phyloP scores from a whole-genome alignment of 1,140 invertebrate genomes.

The Helicoverpa armigera region DNA sequence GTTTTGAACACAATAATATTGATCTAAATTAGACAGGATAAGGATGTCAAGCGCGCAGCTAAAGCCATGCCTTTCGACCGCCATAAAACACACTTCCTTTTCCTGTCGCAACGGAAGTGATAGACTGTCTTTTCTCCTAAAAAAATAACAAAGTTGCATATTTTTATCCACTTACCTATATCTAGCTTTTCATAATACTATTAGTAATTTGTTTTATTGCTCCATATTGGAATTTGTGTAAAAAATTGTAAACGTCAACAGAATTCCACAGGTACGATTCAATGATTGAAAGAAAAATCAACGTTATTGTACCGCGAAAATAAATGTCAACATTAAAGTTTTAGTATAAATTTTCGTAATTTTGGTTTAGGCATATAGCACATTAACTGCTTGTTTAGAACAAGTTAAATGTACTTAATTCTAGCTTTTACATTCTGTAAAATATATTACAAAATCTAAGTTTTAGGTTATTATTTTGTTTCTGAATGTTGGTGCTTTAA shows the following conservation, averaged over 20 bases:
- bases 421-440: too few species aligned
- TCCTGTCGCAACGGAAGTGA: slow-evolving; percentile 81
- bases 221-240: slow-evolving; percentile 50
- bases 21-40: slow-evolving; percentile 74
- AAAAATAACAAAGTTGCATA: slow-evolving; percentile 40
- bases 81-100: slow-evolving; percentile 79
- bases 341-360: background rate
- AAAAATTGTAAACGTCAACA: slow-evolving; percentile 72
- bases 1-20: slow-evolving; percentile 50
- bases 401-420: too few species aligned
- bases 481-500: slow-evolving; percentile 9
- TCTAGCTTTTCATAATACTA: slow-evolving; percentile 5
- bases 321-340: slow-evolving; percentile 62
- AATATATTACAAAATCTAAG: background rate
- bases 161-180: slow-evolving; percentile 44
- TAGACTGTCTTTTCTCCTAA: slow-evolving; percentile 43
- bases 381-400: too few species aligned
- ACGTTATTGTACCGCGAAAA: slow-evolving; percentile 72
- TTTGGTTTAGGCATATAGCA: too few species aligned
- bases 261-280: slow-evolving; percentile 57
- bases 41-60: slow-evolving; percentile 64
- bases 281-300: slow-evolving; percentile 38
- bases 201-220: slow-evolving; percentile 45
- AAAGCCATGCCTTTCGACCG: slow-evolving; percentile 65
- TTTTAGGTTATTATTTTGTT: slow-evolving; percentile 13